phyloP scores from a whole-genome alignment of 2,797 vertebrate genomes.

The Leptoclinus maculatus region DNA sequence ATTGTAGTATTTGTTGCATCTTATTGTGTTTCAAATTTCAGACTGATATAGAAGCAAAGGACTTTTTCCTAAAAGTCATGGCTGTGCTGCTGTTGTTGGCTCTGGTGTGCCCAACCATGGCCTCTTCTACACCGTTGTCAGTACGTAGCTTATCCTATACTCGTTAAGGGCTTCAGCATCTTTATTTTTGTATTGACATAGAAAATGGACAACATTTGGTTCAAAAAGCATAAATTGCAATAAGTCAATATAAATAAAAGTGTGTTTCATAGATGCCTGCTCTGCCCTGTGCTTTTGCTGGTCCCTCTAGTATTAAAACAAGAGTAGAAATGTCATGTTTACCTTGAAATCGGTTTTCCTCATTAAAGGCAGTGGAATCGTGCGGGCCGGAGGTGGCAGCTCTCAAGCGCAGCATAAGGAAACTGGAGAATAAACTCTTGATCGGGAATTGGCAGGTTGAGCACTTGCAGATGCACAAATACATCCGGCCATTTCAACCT shows the following conservation, averaged over 20 bases:
- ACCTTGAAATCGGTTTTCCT: constrained; percentile 5
- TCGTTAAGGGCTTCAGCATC: not conserved
- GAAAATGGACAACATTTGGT: not conserved
- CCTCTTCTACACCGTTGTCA: constrained; percentile 66
- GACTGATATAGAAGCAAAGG: not conserved
- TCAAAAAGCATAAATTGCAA: not conserved
- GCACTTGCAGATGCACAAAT: constrained; percentile 84
- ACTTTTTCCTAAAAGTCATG: constrained; percentile 42
- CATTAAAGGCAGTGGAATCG: constrained; percentile 75
- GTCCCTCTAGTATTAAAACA: not conserved
- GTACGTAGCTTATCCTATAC: constrained; percentile 75
- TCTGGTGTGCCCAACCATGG: constrained; percentile 66
- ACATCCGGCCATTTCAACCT: constrained; percentile 67
- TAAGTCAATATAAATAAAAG: not conserved
- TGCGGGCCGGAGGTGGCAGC: constrained; percentile 82
- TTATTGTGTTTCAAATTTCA: constrained; percentile 49
- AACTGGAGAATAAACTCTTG: constrained; percentile 84
- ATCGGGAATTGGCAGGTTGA: constrained; percentile 85
- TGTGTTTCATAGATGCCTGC: not conserved
- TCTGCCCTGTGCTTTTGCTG: not conserved
- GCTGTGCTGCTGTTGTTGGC: constrained; percentile 76
- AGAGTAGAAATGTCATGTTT: not conserved
- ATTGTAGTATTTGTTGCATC: not conserved
- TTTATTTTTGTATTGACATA: not conserved
- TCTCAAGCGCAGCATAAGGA: constrained; percentile 83